Base-by-base conservation (phyloP, 2,888 invertebrate species). In the Drosophila bunnanda region DNA sequence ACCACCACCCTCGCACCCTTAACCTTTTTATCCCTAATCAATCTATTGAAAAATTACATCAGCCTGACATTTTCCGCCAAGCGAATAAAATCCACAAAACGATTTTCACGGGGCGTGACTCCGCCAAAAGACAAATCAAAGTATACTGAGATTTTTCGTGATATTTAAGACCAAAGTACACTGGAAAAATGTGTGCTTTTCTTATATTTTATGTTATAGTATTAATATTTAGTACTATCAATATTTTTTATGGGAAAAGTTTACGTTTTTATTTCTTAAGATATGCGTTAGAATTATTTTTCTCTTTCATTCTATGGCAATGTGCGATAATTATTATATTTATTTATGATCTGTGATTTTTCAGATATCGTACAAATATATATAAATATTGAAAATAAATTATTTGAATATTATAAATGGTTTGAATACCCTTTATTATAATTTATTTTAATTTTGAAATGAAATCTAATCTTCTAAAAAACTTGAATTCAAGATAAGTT, bases 21-120 rank as follows among this genome's bases (percentile, higher is more conserved):
- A 66, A 66, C 66, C 65, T 65, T 65, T 65, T 65, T 65, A 65
- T 65, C 46, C 66, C 66, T 55, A 68, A 67, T 67, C 69, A 67
- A 46, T 55, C 66, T 54, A 46, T 68, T 30, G 68, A 25, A 46
- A 54, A 68, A 55, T 67, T 67, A 55, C 69, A 67, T 67, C 69
- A 67, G 66, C 68, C 65, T 67, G 66, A 67, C 66, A 67, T 67
- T 67, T 67, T 44, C 66, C 68, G 30, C 65, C 34, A 32, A 32
- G 64, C 64, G 64, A 64, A 62, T 64, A 62, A 66, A 68, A 38
- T 67, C 68, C 66, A 66, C 43, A 67, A 67, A 66, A 38, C 55
- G 55, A 67, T 67, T 68, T 67, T 17, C 66, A 55, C 6, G 68
- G 66, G 66, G 66, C 66, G 66, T 67, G 66, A 46, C 68, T 38